Percentiles rank a stretch among this genome's conserved stretches.
phyloP scores from a whole-genome alignment of 2,888 invertebrate species.

The Tachystola acroxantha region DNA sequence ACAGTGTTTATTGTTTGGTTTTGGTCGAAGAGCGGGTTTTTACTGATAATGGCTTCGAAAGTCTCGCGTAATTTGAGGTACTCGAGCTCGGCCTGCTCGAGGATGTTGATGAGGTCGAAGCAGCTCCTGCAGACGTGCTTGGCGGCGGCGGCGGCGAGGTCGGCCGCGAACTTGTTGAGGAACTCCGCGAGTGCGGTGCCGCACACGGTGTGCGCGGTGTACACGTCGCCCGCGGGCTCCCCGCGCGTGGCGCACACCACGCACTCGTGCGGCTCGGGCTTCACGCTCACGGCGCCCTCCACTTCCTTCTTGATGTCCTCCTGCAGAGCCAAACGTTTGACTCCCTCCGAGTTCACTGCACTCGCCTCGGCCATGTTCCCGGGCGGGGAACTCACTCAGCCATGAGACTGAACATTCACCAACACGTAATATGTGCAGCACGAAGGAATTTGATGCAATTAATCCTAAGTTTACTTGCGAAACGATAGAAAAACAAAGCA shows the following conservation, averaged over 20 bases:
- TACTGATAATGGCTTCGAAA: slow-evolving; percentile 55
- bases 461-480: slow-evolving; percentile 6
- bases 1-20: slow-evolving; percentile 22
- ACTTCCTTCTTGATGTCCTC: slow-evolving; percentile 41
- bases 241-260: slow-evolving; percentile 44
- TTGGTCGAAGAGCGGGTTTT: slow-evolving; percentile 56
- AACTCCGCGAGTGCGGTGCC: slow-evolving; percentile 43
- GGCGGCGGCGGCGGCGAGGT: slow-evolving; percentile 30
- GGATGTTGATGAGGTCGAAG: slow-evolving; percentile 51
- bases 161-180: slow-evolving; percentile 44
- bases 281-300: slow-evolving; percentile 35
- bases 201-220: slow-evolving; percentile 34
- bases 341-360: slow-evolving; percentile 44
- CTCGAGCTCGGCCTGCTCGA: slow-evolving; percentile 60
- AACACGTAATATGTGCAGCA: not conserved
- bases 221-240: slow-evolving; percentile 33
- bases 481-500: slow-evolving; percentile 12
- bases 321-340: slow-evolving; percentile 25
- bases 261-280: slow-evolving; percentile 56
- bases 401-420: not conserved
- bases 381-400: not conserved
- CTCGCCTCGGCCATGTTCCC: slow-evolving; percentile 35
- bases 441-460: not conserved
- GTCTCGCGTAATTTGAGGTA: slow-evolving; percentile 54
- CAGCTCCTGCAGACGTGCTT: slow-evolving; percentile 53